These are phyloP conservation scores for Catharus ustulatus DNA, from an alignment of 2,797 vertebrate species.

Conservation along the genomic window DNA sequence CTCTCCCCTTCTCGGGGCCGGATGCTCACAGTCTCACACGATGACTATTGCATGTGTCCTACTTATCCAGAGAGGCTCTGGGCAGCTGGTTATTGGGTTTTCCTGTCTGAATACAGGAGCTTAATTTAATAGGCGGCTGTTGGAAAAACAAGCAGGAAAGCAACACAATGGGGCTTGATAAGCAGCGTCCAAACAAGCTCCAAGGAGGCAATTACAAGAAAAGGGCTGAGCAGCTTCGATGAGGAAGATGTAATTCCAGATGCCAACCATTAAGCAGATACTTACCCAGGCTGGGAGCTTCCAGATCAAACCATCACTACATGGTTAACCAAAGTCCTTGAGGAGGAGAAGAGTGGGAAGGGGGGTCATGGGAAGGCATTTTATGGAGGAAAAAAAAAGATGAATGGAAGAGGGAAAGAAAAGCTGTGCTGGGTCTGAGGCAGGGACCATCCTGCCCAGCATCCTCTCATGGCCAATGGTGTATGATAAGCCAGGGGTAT, in stretches of 20 bases:
- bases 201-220: slow-evolving; percentile 30
- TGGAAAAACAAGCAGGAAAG: slow-evolving; percentile 63
- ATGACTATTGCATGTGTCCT: slow-evolving; percentile 20
- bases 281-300: not conserved
- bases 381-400: not conserved
- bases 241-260: slow-evolving; percentile 29
- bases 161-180: slow-evolving; percentile 54
- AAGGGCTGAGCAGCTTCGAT: not conserved
- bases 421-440: not conserved
- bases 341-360: not conserved
- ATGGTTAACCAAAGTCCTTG: accelerated
- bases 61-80: slow-evolving; percentile 9
- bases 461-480: not conserved
- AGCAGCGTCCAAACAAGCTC: slow-evolving; percentile 56
- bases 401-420: not conserved
- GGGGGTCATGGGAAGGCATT: not conserved
- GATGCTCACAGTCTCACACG: not conserved
- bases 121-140: slow-evolving; percentile 63
- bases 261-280: not conserved
- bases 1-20: not conserved
- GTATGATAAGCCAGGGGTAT: not conserved
- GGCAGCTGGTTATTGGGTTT: slow-evolving; percentile 44
- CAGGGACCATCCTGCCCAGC: not conserved
- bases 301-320: not conserved
- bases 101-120: slow-evolving; percentile 21